Conservation (phyloP, 2,113 vertebrate genomes). For the Campylomormyrus tamandua region DNA sequence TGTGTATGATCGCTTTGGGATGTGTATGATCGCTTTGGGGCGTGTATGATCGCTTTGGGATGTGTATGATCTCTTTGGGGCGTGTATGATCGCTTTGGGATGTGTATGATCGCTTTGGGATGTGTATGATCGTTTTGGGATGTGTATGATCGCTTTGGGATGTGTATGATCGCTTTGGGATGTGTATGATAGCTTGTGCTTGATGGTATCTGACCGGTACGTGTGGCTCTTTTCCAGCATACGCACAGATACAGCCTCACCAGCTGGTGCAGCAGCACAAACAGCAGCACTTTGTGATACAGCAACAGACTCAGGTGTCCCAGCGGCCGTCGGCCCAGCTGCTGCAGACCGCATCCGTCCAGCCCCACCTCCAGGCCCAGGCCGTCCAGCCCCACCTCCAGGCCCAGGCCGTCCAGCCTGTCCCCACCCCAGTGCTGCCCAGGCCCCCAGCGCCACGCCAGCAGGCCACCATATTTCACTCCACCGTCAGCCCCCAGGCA, state of each 20-base stretch:
- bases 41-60: too few relatives aligned
- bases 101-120: too few relatives aligned
- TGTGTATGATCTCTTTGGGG: too few relatives aligned
- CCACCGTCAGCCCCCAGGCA: slow-evolving; percentile 45
- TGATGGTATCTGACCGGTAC: neutral
- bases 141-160: neutral
- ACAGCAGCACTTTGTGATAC: slow-evolving; percentile 69
- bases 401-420: slow-evolving; percentile 32
- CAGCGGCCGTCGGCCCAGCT: slow-evolving; percentile 55
- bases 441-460: slow-evolving; percentile 53
- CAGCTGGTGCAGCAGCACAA: slow-evolving; percentile 70
- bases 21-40: neutral
- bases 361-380: slow-evolving; percentile 55
- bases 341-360: slow-evolving; percentile 61
- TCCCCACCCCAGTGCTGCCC: slow-evolving; percentile 57
- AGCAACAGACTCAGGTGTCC: slow-evolving; percentile 58
- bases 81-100: too few relatives aligned
- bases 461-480: slow-evolving; percentile 31
- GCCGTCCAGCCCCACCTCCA: slow-evolving; percentile 48
- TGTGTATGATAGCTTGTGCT: neutral
- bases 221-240: slow-evolving; percentile 60
- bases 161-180: too few relatives aligned
- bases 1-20: neutral
- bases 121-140: too few relatives aligned
- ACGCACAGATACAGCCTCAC: slow-evolving; percentile 76